Evolutionary conservation across 2,888 invertebrate genomes (phyloP), one percentile per base, ranked within the genome.

Genomic region (Ceratothoa steindachneri): DNA sequence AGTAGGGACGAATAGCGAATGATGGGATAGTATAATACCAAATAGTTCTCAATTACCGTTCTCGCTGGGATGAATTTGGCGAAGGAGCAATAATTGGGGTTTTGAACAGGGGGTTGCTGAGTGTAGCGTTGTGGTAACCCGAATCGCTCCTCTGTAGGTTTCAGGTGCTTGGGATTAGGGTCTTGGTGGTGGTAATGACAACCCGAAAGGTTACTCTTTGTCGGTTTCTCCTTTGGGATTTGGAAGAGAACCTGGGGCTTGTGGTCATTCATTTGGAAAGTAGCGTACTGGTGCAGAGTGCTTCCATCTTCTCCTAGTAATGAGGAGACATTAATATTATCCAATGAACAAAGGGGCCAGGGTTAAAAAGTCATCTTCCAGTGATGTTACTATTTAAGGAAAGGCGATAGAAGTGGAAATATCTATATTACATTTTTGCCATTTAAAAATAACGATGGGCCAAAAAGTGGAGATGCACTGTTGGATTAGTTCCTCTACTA

Each of bases 231-330:
- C 67, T 67, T 30, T n/a, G 27, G 30, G n/a, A 29, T 24, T 67
- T 15, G 64, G 55, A 51, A 55, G 29, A 28, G 70, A 51, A 22
- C 22, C 22, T 2, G 67, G 1, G 29, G 27, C n/a, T 67, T 29
- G 60, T 22, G 60, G 24, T n/a, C 72, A 52, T 74, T 77, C 74
- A 77, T 77, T 30, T 77, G 77, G 70, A 77, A 77, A 24, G 77
- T 77, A 2, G 77, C 74, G 67, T 77, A 77, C 0, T 74, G 77
- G 53, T 77, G 74, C 41, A 77, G 72, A 67, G 74, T 74, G 41
- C 74, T 74, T 1, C 71, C 77, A 29, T 67, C 74, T 30, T 77
- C 77, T 76, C n/a, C n/a, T n/a, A n/a, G n/a, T n/a, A n/a, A n/a
- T n/a, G n/a, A n/a, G n/a, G n/a, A n/a, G n/a, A n/a, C n/a, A n/a